phyloP scores from a whole-genome alignment of 2,888 invertebrate species.

The Boloria euphrosyne region DNA sequence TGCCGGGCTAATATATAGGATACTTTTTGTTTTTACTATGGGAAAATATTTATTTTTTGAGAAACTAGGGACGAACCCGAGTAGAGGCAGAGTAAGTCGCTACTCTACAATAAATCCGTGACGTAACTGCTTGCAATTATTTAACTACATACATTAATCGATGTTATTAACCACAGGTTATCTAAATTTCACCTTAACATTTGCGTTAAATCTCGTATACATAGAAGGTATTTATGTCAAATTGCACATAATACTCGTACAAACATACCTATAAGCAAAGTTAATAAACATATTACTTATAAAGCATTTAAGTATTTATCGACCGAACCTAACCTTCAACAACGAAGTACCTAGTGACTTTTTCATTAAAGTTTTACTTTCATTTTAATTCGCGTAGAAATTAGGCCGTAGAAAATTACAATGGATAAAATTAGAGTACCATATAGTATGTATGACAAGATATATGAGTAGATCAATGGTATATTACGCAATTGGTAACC shows the following conservation, averaged over 20 bases:
- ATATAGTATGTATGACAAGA: neutral
- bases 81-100: too few species aligned
- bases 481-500: conserved; percentile 11
- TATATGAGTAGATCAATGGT: conserved; percentile 5
- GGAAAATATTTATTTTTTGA: too few species aligned
- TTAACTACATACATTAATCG: neutral
- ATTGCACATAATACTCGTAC: too few species aligned
- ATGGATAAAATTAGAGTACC: too few species aligned
- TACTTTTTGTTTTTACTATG: too few species aligned
- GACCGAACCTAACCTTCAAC: conserved; percentile 6
- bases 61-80: too few species aligned
- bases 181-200: conserved; percentile 6
- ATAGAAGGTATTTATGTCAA: neutral
- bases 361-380: neutral
- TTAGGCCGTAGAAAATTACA: too few species aligned
- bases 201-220: neutral
- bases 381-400: neutral
- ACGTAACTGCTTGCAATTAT: too few species aligned
- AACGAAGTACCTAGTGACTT: neutral
- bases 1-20: too few species aligned
- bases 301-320: conserved; percentile 5
- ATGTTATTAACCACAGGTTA: conserved; percentile 2
- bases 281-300: neutral
- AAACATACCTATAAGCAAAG: neutral
- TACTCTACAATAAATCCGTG: too few species aligned